Evolutionary conservation across 2,888 invertebrate species (phyloP), one percentile per base, ranked within the genome.

Genomic region (Drosophila pseudotalamancana): DNA sequence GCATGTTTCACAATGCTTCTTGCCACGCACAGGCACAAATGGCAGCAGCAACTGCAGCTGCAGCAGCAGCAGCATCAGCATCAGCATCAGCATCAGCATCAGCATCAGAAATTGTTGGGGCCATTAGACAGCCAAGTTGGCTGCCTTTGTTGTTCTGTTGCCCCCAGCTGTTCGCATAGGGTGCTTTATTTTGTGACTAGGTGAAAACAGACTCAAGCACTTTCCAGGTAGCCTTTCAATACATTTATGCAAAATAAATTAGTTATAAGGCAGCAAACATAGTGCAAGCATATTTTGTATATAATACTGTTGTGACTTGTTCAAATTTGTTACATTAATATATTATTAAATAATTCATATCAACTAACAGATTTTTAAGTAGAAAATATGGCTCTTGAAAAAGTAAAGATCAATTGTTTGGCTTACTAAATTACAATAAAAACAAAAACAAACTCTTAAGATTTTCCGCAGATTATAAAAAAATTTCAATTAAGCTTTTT

Each of bases 1-100:
- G 66, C 66, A 71, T 61, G 61, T 27, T 14, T 8, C 72, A 66
- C 72, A 68, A 72, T 72, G 46, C 53, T 29, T 51, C 62, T 32
- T 61, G 67, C 61, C 50, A 72, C 46, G 39, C 56, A 42, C 56
- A 51, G 32, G 18, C 25, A 16, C 8, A 11, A 31, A 9, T 32
- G 19, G 21, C 3, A 29, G 31, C 12, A 14, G 43, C 37, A 53
- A 21, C 37, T n/a, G 16, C 43, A 43, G 29, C 6, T 32, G 40
- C 12, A 14, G 42, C 42, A 51, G 25, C 32, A 51, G 19, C 27
- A 59, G 27, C 67, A 62, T 23, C 56, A 43, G 34, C 37, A 53
- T 16, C 37, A n/a, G 16, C 43, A 43, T 29, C 6, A 31, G 40
- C 12, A 14, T 35, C 42, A 51, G 25, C 32, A 51, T 16, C 27